phyloP scores from a whole-genome alignment of 2,113 vertebrate genomes.

The Glaucidium brasilianum region DNA sequence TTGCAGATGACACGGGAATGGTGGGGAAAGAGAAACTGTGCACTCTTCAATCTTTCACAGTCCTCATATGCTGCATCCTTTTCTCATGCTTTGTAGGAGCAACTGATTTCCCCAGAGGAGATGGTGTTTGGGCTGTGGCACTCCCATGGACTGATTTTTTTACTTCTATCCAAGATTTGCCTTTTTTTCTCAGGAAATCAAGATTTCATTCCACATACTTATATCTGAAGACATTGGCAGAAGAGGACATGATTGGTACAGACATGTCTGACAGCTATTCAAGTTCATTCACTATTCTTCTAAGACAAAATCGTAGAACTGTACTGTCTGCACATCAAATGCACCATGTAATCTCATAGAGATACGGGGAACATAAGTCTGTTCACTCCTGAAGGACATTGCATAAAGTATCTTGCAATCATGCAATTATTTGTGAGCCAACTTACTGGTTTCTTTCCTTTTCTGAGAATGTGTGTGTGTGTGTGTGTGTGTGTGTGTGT shows the following conservation, averaged over 20 bases:
- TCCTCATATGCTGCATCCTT: background rate
- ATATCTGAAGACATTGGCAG: background rate
- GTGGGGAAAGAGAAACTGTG: background rate
- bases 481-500: background rate
- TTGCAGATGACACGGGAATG: rapidly evolving
- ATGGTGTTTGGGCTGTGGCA: background rate
- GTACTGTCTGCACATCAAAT: background rate
- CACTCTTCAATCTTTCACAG: background rate
- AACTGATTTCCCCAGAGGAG: background rate
- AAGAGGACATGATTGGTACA: background rate
- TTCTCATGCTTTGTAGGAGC: background rate
- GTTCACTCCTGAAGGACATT: background rate
- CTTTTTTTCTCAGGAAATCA: background rate
- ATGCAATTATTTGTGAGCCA: background rate
- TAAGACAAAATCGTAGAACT: background rate
- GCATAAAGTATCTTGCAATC: background rate
- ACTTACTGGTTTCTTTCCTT: background rate
- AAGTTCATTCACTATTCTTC: background rate
- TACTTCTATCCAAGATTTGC: background rate
- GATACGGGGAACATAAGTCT: rapidly evolving
- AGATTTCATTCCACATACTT: background rate
- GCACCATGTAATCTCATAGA: background rate
- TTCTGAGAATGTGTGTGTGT: background rate
- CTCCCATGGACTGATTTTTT: background rate
- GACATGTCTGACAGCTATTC: background rate